Evolutionary conservation across 1,140 invertebrate genomes (phyloP), one percentile per base, ranked within the genome.

Genomic region (Penaeus japonicus): DNA sequence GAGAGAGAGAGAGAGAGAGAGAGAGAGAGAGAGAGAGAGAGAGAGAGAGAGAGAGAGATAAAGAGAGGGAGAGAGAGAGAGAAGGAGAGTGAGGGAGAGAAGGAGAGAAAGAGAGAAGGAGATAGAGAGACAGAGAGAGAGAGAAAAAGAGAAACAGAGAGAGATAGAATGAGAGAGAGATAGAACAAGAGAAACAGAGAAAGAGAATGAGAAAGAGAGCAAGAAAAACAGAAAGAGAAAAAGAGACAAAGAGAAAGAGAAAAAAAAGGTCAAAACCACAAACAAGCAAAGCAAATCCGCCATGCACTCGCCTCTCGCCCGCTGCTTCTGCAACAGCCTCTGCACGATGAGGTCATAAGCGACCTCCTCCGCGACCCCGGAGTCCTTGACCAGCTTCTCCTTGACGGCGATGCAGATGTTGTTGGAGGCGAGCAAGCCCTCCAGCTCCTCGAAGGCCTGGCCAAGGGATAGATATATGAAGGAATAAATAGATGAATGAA

Each of bases 311-410:
- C 97, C 97, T 95, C 95, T 94, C 10, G 97, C 97, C 91, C 96
- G 94, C 10, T 96, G 95, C 92, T 97, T 97, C 18, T 95, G 95
- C 73, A 96, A 93, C 75, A 98, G 93, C 91, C 96, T 96, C 77
- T 94, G 94, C 0, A 98, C 97, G 89, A 98, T 98, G 89, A 94
- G 95, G 92, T 98, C 97, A 91, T 98, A 99, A 77, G 95, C 95
- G 1, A 94, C 94, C 89, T 98, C 96, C 78, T 95, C 95, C 17
- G 97, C 97, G 0, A 98, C 97, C 20, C 97, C 98, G 2, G 97
- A 98, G 93, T 99, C 98, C 92, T 99, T 99, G 27, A 97, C 96
- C 54, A 99, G 93, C 91, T 97, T 98, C 92, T 98, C 97, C 92
- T 98, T 98, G 30, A 97, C 95, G 15, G 97, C 97, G 89, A 98